Evolutionary conservation across 2,797 vertebrate genomes (phyloP), one percentile per base, ranked within the genome.

Genomic region (Cossypha heuglini): DNA sequence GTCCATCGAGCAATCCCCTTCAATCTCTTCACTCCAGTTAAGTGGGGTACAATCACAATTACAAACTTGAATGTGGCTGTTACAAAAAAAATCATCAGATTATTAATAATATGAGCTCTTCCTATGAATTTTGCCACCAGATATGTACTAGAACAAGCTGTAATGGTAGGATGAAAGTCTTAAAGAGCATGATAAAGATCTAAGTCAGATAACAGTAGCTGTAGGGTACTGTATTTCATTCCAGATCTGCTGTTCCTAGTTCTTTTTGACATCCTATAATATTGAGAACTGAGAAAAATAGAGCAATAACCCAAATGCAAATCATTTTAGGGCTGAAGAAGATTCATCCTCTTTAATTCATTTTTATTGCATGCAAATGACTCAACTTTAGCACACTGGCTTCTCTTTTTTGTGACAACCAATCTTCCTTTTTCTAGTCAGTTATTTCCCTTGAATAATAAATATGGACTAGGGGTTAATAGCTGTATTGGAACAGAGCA

Each of bases 381-480:
- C 87, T 92, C 93, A 87, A 88, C 96, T 94, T 96, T 94, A 94
- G 59, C 89, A 79, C 37, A 96, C 45, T 38, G 43, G 51, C 93
- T 97, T 97, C 87, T 95, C 94, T 88, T 92, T 96, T 97, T 91
- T 86, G 88, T 97, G 97, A 97, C 94, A 97, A 96, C 51, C 74
- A 96, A 94, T 96, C 96, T 96, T 97, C 90, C 91, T 85, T 83
- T 88, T 92, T 38, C 5, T 3, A 96, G 96, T 97, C 78, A 96
- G 92, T 97, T 95, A 97, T 97, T 98, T 96, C 64, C 66, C 58
- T 93, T 97, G 97, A 97, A 97, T 97, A 97, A 97, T 97, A 97
- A 97, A 97, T 96, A 94, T 82, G 89, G 89, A 95, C 92, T 87
- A 92, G n/a, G 72, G 87, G 96, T 97, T 98, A 97, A 97, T 97